Percentiles rank a stretch among this genome's conserved stretches.
Evolutionary conservation across 2,888 invertebrate genomes (phyloP).

Genomic region (Euzophera pinguis): DNA sequence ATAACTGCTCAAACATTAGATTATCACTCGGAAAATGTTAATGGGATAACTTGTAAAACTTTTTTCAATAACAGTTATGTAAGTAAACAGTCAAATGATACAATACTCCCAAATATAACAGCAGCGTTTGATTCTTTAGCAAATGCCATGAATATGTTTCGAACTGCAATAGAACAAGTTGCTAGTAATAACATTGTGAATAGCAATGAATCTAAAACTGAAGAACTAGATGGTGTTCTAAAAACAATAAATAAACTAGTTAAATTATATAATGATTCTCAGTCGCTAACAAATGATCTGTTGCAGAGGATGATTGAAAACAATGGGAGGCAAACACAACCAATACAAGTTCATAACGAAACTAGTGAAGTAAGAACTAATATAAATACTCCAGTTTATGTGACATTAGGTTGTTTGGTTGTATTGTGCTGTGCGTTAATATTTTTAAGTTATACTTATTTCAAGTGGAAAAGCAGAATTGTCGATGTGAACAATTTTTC

Average conservation of each 20-base stretch:
- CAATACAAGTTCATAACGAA: background rate
- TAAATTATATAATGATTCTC: conserved; percentile 6
- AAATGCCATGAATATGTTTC: background rate
- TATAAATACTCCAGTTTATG: background rate
- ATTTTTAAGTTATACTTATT: conserved; percentile 1
- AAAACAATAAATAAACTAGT: conserved; percentile 2
- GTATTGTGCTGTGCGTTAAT: background rate
- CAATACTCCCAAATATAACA: conserved; percentile 6
- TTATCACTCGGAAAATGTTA: conserved; percentile 28
- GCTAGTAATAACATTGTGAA: background rate
- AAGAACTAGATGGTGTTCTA: background rate
- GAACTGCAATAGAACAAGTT: background rate
- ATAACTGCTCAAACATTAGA: conserved; percentile 26
- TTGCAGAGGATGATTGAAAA: background rate
- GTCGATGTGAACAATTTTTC: background rate
- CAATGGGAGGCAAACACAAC: background rate
- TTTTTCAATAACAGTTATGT: background rate
- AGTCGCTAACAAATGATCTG: background rate
- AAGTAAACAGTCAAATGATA: conserved; percentile 12
- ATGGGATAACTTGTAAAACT: conserved; percentile 36
- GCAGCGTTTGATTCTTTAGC: conserved; percentile 13
- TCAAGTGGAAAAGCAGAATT: conserved; percentile 1
- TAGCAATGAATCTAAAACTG: background rate
- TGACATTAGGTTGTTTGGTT: conserved; percentile 1
- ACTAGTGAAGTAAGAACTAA: background rate